Percentiles rank a stretch among this genome's conserved stretches.
These are phyloP conservation scores for Zonotrichia albicollis DNA, from an alignment of 2,797 vertebrate species.

Conservation along the genomic window DNA sequence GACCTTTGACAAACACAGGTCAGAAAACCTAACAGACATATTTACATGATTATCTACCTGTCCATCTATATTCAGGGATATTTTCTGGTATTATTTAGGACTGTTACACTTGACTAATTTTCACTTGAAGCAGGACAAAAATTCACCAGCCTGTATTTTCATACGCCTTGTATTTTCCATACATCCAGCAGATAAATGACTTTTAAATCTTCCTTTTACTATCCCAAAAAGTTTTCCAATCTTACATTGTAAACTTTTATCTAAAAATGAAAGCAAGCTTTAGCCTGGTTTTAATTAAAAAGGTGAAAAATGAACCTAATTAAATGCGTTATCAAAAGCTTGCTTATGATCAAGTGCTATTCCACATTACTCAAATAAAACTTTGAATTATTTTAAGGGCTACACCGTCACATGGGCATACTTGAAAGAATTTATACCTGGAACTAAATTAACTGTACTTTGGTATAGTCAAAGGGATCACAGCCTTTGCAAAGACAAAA, in stretches of 20 bases:
- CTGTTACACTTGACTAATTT: background rate
- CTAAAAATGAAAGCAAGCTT: background rate
- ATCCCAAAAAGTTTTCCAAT: background rate
- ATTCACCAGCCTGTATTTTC: background rate
- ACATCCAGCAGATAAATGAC: background rate
- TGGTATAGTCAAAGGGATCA: background rate
- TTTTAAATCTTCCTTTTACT: background rate
- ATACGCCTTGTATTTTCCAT: background rate
- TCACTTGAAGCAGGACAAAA: background rate
- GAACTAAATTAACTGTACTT: background rate
- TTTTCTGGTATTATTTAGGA: background rate
- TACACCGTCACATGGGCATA: background rate
- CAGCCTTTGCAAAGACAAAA: background rate
- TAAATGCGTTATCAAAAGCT: background rate
- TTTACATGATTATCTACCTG: background rate
- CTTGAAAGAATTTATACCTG: background rate
- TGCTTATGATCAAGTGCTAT: background rate
- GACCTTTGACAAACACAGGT: background rate
- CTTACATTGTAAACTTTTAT: background rate
- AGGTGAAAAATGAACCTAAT: background rate
- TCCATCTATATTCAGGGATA: background rate
- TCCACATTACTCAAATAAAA: background rate
- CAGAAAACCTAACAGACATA: background rate
- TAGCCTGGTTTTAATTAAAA: background rate
- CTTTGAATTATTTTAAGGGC: background rate